Percentiles rank a stretch among this genome's conserved stretches.
phyloP scores from a whole-genome alignment of 2,797 vertebrate species.

The Tympanoctomys barrerae region DNA sequence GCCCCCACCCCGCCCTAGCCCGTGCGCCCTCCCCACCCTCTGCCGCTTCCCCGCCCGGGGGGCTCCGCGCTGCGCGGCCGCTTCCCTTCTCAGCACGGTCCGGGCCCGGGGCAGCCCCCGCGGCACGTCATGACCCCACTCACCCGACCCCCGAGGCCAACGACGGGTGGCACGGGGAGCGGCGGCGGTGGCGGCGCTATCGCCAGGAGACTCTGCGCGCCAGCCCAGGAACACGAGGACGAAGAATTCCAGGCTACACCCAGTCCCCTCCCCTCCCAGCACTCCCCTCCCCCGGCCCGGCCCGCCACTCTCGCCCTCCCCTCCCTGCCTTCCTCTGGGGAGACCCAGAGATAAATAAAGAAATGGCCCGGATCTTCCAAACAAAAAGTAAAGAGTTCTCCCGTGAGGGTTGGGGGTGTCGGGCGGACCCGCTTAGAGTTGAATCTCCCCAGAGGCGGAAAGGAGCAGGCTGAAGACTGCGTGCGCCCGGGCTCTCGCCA shows the following conservation, averaged over 20 bases:
- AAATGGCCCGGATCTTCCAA: slow-evolving; percentile 66
- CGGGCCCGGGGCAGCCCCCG: slow-evolving; percentile 80
- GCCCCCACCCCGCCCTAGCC: slow-evolving; percentile 72
- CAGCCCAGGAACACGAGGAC: slow-evolving; percentile 80
- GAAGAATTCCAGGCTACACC: slow-evolving; percentile 81
- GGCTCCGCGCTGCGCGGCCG: slow-evolving; percentile 44
- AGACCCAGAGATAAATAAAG: slow-evolving; percentile 72
- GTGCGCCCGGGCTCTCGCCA: slow-evolving; percentile 73
- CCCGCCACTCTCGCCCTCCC: slow-evolving; percentile 48
- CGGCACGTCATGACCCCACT: slow-evolving; percentile 83
- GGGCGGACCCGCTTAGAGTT: slow-evolving; percentile 44
- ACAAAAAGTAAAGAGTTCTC: slow-evolving; percentile 83
- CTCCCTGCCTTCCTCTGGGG: slow-evolving; percentile 41
- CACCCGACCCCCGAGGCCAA: slow-evolving; percentile 81
- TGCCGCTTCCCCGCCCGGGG: slow-evolving; percentile 70
- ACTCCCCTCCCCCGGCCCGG: slow-evolving; percentile 73
- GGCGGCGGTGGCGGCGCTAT: slow-evolving; percentile 68
- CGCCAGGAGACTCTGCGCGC: slow-evolving; percentile 73
- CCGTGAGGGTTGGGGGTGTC: slow-evolving; percentile 32
- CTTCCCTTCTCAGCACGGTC: slow-evolving; percentile 73
- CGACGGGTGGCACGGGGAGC: slow-evolving; percentile 75
- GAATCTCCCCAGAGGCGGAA: slow-evolving; percentile 53
- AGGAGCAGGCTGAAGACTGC: slow-evolving; percentile 71
- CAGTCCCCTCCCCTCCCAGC: slow-evolving; percentile 66
- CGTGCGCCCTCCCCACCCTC: slow-evolving; percentile 69